A percentile compares a stretch with the other conserved stretches of the same genome.
phyloP scores from a whole-genome alignment of 2,797 vertebrate species.

The Tangara arthus region DNA sequence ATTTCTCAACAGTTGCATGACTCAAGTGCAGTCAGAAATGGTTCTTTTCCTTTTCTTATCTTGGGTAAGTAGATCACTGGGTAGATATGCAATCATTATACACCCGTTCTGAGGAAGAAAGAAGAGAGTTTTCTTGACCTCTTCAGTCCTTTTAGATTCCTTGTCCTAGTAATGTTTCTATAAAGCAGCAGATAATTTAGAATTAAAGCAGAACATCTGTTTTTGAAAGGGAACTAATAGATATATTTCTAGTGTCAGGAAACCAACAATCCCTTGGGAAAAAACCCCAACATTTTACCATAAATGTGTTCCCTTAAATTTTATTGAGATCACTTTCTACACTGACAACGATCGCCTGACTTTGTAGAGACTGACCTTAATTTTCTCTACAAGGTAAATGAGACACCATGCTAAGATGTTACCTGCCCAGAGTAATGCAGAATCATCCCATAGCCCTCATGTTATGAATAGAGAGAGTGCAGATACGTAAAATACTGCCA shows the following conservation, averaged over 20 bases:
- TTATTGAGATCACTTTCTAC: neutral
- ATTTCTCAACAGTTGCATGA: neutral
- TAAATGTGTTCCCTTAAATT: neutral
- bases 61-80: neutral
- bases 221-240: neutral
- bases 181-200: neutral
- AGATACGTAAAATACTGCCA: neutral
- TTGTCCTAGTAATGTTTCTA: neutral
- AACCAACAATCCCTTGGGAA: neutral
- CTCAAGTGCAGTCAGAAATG: neutral
- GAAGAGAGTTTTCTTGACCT: neutral
- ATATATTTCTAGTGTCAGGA: neutral
- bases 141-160: neutral
- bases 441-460: neutral
- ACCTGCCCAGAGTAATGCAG: neutral
- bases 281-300: neutral
- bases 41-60: constrained; percentile 26
- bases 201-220: neutral
- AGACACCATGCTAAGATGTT: neutral
- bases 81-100: neutral
- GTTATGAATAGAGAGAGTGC: neutral
- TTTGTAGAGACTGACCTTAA: neutral
- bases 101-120: neutral
- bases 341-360: neutral
- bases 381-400: neutral